A percentile compares a stretch with the other conserved stretches of the same genome.
Conservation (phyloP, 2,888 invertebrate genomes). For the Pseudeuparius sepicola region DNA sequence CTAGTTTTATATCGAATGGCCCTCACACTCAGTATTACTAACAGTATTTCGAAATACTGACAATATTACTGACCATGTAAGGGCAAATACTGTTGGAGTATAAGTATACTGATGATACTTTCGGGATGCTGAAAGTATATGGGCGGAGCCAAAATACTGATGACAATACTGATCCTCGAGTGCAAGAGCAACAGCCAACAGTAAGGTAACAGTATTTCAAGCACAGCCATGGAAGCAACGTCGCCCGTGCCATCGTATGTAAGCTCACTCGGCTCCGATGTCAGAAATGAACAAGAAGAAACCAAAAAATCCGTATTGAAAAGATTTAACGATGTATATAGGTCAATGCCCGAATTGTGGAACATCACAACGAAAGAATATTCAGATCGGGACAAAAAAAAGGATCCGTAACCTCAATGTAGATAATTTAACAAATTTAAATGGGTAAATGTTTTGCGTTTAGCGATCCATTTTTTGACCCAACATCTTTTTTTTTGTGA, state of each 20-base stretch:
- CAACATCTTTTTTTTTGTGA: constrained; percentile 3
- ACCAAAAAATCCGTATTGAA: too few species aligned
- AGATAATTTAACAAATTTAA: too few species aligned
- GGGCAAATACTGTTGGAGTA: constrained; percentile 2
- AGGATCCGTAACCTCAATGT: too few species aligned
- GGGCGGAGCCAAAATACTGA: constrained; percentile 2
- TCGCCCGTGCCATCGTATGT: constrained; percentile 1
- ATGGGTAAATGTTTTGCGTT: too few species aligned
- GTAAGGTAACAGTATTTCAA: constrained; percentile 3
- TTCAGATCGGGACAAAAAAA: constrained; percentile 3
- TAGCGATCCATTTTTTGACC: constrained; percentile 2
- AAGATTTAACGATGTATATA: constrained; percentile 2
- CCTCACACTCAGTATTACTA: too few species aligned
- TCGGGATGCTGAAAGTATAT: too few species aligned
- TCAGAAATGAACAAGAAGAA: too few species aligned
- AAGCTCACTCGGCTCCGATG: constrained; percentile 1
- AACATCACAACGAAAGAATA: constrained; percentile 1
- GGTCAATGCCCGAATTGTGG: constrained; percentile 2
- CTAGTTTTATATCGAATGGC: too few species aligned
- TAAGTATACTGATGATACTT: constrained; percentile 3
- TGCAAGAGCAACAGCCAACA: too few species aligned
- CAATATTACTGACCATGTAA: constrained; percentile 3
- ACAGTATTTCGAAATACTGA: too few species aligned
- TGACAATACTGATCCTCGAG: constrained; percentile 1
- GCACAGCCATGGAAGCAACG: constrained; percentile 1